These are phyloP conservation scores for Hydrolagus affinis DNA, from an alignment of 2,113 vertebrate species.

Conservation along the genomic window DNA sequence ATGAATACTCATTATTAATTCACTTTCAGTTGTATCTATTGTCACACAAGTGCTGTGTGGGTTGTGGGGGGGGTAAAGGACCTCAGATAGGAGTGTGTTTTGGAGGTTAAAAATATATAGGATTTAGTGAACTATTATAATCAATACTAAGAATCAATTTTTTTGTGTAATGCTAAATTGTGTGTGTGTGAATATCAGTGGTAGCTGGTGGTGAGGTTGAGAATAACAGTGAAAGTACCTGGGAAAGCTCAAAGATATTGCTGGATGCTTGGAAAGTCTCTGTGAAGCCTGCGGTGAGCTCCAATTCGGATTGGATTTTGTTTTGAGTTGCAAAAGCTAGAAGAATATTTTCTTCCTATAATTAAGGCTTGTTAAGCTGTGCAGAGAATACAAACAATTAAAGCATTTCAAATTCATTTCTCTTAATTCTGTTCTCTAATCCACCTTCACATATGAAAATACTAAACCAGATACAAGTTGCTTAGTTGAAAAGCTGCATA, in stretches of 20 bases:
- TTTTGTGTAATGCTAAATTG: background rate
- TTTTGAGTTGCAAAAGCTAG: too few relatives aligned
- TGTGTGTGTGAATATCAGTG: background rate
- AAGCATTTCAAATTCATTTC: too few relatives aligned
- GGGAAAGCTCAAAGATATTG: too few relatives aligned
- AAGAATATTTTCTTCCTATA: too few relatives aligned
- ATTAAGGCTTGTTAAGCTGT: too few relatives aligned
- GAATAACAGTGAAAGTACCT: background rate
- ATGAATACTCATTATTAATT: background rate
- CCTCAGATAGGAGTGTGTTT: background rate
- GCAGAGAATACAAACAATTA: too few relatives aligned
- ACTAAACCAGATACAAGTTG: background rate
- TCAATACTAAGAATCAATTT: background rate
- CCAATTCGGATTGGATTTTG: background rate
- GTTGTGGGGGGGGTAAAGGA: too few relatives aligned
- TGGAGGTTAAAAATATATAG: background rate
- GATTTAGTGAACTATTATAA: background rate
- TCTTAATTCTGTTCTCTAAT: too few relatives aligned
- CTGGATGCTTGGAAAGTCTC: too few relatives aligned
- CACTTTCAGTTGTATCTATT: background rate
- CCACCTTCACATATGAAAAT: background rate
- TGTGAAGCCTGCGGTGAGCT: background rate
- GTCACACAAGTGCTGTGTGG: background rate
- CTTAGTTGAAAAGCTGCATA: background rate
- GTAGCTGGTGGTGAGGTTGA: background rate